Evolutionary conservation across 1,140 invertebrate genomes (phyloP), one percentile per base, ranked within the genome.

Genomic region (Pachyrhynchus sulphureomaculatus): DNA sequence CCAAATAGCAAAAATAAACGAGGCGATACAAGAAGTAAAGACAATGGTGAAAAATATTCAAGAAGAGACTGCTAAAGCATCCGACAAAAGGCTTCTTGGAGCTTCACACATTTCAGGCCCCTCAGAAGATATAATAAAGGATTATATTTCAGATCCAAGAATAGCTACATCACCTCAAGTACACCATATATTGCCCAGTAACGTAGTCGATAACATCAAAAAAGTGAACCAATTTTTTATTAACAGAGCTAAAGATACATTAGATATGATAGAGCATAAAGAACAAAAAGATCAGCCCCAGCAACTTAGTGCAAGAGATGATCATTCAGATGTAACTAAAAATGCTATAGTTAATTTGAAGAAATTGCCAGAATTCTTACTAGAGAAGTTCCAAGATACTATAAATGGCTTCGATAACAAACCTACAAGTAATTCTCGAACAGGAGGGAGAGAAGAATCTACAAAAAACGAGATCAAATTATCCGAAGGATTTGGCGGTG

Each of bases 21-120:
- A 56, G 20, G 60, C 60, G 3, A 5, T 62, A 4, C 21, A 62
- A 48, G 53, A 62, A 33, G 42, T 62, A 0, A 55, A 62, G 41
- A 9, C 23, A 2, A 55, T 62, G 42, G 44, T 62, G 0, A 55
- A 55, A 41, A 41, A 39, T n/a, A 55, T 62, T 5, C 60, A 61
- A 49, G 52, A 56, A 21, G 60, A 62, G 15, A 24, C 60, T 8
- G 1, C 32, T n/a, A 55, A 56, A n/a, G 33, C 48, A 23, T 37
- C 52, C 6, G 42, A 55, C 29, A 41, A 56, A 4, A 23, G 39
- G 8, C 36, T 62, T 5, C 23, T 59, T 12, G 36, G 39, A 8
- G 18, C 29, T 3, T 13, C 49, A 1, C 18, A 44, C 26, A 12
- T 15, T 15, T 2, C 12, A 13, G 18, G 29, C 3, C 6, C 12